Percentiles rank a stretch among this genome's conserved stretches.
Evolutionary conservation across 1,140 invertebrate species (phyloP).

Genomic region (Brevipalpus yothersi): DNA sequence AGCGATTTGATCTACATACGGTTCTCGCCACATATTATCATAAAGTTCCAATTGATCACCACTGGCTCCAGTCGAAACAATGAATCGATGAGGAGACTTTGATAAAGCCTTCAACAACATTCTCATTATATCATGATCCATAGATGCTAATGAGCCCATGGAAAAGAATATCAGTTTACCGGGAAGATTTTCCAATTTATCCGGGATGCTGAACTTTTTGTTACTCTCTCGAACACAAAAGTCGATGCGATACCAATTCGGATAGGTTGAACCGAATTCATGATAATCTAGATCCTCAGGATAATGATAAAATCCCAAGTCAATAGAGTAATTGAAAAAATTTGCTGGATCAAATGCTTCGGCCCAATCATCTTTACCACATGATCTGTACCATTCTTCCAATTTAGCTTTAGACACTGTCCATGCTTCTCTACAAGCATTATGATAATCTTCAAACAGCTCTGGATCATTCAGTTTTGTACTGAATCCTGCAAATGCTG

Average conservation of each 20-base stretch:
- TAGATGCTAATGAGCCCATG: too few relatives aligned
- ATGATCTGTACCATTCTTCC: not conserved
- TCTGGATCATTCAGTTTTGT: not conserved
- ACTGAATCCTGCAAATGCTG: not conserved
- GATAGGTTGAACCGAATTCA: not conserved
- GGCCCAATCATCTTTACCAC: not conserved
- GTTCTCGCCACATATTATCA: too few relatives aligned
- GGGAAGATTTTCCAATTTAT: not conserved
- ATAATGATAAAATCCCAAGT: not conserved
- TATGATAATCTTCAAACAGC: not conserved
- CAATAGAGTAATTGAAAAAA: too few relatives aligned
- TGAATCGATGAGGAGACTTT: conserved; percentile 1
- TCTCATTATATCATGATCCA: too few relatives aligned
- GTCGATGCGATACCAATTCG: too few relatives aligned
- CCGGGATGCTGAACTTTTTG: not conserved
- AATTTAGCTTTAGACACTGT: not conserved
- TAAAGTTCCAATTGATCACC: too few relatives aligned
- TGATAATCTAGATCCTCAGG: not conserved
- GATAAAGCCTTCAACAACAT: not conserved
- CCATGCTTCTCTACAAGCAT: not conserved
- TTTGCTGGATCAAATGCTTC: not conserved
- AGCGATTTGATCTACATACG: too few relatives aligned
- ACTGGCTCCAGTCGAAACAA: conserved; percentile 8
- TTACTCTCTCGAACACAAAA: not conserved
- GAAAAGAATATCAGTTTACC: conserved; percentile 7